Conservation (phyloP, 2,113 vertebrate species). For the Ascaphus truei region DNA sequence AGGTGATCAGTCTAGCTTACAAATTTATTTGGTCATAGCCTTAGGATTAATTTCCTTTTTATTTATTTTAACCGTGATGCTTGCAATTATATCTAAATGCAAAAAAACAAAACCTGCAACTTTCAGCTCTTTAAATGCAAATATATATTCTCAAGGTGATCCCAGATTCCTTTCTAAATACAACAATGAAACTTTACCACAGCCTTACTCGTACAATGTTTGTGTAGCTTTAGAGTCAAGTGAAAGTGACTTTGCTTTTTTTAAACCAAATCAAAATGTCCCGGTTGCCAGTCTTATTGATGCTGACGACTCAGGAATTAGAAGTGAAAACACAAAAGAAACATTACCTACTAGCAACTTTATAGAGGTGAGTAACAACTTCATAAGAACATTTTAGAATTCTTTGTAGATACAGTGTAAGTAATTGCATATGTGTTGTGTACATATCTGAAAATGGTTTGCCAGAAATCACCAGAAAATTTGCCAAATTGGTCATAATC, state of each 20-base stretch:
- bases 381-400: too few species aligned
- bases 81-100: constrained; percentile 53
- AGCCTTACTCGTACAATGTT: constrained; percentile 40
- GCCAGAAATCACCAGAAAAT: too few species aligned
- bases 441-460: too few species aligned
- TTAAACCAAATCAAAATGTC: not conserved
- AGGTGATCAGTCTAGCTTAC: constrained; percentile 5
- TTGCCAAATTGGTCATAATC: too few species aligned
- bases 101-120: constrained; percentile 42
- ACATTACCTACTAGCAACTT: not conserved
- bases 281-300: not conserved
- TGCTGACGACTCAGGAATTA: accelerated
- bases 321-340: not conserved
- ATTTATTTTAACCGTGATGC: constrained; percentile 17
- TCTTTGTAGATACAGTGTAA: too few species aligned
- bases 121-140: constrained; percentile 32
- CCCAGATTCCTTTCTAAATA: constrained; percentile 18
- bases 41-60: constrained; percentile 31
- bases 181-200: constrained; percentile 6
- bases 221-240: constrained; percentile 27
- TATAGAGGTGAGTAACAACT: constrained; percentile 36
- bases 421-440: too few species aligned
- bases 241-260: constrained; percentile 33
- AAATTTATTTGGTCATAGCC: constrained; percentile 15
- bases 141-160: not conserved